These are phyloP conservation scores for Hydriomena furcata DNA, from an alignment of 2,888 invertebrate genomes.

Conservation along the genomic window DNA sequence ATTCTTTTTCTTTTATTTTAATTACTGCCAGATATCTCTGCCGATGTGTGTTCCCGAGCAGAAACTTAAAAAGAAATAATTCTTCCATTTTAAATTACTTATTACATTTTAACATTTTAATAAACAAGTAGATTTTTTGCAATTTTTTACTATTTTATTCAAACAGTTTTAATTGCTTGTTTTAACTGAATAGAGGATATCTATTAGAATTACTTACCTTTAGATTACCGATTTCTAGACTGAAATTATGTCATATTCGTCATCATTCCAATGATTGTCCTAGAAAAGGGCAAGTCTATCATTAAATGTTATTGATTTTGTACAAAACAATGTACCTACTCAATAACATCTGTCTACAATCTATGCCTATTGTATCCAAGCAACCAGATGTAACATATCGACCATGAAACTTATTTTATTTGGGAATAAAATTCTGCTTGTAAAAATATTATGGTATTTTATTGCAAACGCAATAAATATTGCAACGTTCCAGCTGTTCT, in stretches of 20 bases:
- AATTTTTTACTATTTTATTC: constrained; percentile 2
- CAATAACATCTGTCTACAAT: no score
- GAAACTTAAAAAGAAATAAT: constrained; percentile 58
- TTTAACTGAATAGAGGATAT: no score
- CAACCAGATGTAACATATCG: constrained; percentile 8
- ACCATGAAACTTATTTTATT: not conserved
- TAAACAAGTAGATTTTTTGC: not conserved
- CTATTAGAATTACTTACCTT: no score
- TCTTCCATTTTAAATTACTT: constrained; percentile 8
- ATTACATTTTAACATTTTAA: constrained; percentile 4
- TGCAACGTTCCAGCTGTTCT: not conserved
- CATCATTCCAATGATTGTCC: constrained; percentile 2
- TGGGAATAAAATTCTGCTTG: constrained; percentile 8
- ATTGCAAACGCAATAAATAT: not conserved
- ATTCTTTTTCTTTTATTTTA: constrained; percentile 89
- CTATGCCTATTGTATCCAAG: no score
- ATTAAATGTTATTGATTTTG: not conserved
- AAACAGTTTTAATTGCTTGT: constrained; percentile 5
- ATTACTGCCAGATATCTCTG: constrained; percentile 85
- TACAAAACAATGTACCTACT: no score
- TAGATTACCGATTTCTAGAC: no score
- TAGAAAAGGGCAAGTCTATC: not conserved
- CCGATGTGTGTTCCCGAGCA: constrained; percentile 57
- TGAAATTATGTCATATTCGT: no score
- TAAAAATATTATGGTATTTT: constrained; percentile 2